A percentile compares a stretch with the other conserved stretches of the same genome.
phyloP scores from a whole-genome alignment of 2,888 invertebrate species.

The Aspidiotus destructor region DNA sequence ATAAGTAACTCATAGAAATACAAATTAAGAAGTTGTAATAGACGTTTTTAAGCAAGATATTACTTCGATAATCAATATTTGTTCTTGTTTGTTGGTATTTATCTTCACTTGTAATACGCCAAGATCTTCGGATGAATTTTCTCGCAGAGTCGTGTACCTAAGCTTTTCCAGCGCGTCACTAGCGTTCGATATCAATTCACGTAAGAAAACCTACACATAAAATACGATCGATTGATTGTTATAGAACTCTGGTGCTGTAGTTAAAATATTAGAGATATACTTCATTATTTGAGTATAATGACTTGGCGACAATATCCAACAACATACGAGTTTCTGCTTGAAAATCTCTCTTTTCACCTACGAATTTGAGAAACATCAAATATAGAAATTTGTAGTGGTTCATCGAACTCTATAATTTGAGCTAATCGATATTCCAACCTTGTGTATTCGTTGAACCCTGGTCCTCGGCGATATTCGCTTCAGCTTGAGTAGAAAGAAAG shows the following conservation, averaged over 20 bases:
- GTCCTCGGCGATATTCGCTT: slow-evolving; percentile 6
- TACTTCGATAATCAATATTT: slow-evolving; percentile 77
- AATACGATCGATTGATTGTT: background rate
- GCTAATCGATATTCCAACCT: background rate
- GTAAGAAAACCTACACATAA: slow-evolving; percentile 69
- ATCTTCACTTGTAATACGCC: slow-evolving; percentile 73
- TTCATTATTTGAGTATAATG: slow-evolving; percentile 94
- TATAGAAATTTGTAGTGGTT: background rate
- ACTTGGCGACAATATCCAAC: slow-evolving; percentile 92
- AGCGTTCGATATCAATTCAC: slow-evolving; percentile 92
- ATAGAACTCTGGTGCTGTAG: background rate
- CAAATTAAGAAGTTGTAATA: background rate
- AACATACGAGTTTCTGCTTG: slow-evolving; percentile 94
- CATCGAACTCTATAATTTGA: background rate
- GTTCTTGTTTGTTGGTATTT: slow-evolving; percentile 72
- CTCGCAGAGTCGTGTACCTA: slow-evolving; percentile 60
- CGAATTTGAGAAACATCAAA: slow-evolving; percentile 32
- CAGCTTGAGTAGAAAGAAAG: slow-evolving; percentile 5
- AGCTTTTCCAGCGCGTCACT: slow-evolving; percentile 96
- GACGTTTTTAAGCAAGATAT: slow-evolving; percentile 10
- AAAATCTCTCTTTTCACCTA: slow-evolving; percentile 71
- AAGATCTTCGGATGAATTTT: slow-evolving; percentile 49
- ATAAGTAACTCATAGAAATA: slow-evolving; percentile 3
- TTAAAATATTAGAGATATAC: slow-evolving; percentile 43
- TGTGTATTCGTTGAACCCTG: background rate